Base-by-base conservation (phyloP, 1,140 invertebrate species). In the Bradynema listronoti region DNA sequence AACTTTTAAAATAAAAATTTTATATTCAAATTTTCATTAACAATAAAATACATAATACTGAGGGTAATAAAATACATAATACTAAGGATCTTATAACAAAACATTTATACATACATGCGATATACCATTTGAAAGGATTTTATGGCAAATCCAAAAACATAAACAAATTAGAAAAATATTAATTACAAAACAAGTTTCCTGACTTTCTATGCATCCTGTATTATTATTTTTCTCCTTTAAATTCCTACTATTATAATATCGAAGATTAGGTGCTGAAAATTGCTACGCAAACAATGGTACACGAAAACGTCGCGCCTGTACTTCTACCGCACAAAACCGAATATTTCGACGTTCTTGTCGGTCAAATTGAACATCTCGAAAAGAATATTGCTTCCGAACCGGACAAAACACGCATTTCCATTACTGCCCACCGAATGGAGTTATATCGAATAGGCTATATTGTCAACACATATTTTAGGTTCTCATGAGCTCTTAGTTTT, bases 301-400 rank as follows among this genome's bases (percentile, higher is more conserved):
- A 69, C 52, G 66, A 68, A 58, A 39, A 9, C n/a, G 49, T 46
- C 50, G 22, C 66, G 0, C 53, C 56, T 24, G 52, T 54, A 51
- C 66, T 68, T 46, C 45, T 68, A 16, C 60, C 65, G 9, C 30
- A 71, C 16, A 42, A 52, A 34, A 57, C 54, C 19, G 59, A 70
- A 5, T 33, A 57, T 14, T 65, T 68, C 19, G 52, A 70, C 7
- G 34, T 30, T 41, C 30, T 68, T 30, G 16, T 68, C 22, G 45
- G 16, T 6, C 61, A 68, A 19, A 29, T 73, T n/a, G 55, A 52
- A 3, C 41, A 61, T n/a, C 71, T 69, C 25, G 67, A 69, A 43
- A 52, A 42, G 36, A 60, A 71, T 27, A 61, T 61, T 24, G 46
- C 27, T 25, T 49, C 29, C 24, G 32, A 63, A 25, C 36, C 61